phyloP scores from a whole-genome alignment of 2,888 invertebrate genomes.

The Aricia artaxerxes region DNA sequence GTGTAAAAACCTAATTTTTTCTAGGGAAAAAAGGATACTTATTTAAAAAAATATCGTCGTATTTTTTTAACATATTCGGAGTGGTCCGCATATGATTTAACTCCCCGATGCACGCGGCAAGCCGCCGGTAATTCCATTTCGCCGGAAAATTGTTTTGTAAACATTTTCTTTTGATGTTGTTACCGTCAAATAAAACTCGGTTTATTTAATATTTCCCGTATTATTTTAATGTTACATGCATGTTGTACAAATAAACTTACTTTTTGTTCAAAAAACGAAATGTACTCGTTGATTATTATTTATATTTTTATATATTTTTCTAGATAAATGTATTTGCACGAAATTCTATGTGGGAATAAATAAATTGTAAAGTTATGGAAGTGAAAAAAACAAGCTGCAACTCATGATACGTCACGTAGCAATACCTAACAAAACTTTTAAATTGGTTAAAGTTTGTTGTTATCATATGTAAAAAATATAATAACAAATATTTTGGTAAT shows the following conservation, averaged over 20 bases:
- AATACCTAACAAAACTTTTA: too few species aligned
- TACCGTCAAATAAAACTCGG: slow-evolving; percentile 38
- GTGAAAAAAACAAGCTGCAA: too few species aligned
- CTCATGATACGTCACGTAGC: too few species aligned
- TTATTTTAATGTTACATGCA: slow-evolving; percentile 11
- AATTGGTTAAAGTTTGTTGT: too few species aligned
- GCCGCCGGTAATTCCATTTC: slow-evolving; percentile 56
- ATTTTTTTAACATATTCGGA: slow-evolving; percentile 36
- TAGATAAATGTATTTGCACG: neutral
- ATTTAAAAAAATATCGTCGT: neutral
- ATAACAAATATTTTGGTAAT: too few species aligned
- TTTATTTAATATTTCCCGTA: slow-evolving; percentile 27
- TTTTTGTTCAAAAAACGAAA: neutral
- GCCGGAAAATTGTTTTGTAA: slow-evolving; percentile 44
- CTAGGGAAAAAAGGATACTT: neutral
- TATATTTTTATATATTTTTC: too few species aligned
- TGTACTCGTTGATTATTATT: neutral
- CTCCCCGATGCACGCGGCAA: slow-evolving; percentile 51
- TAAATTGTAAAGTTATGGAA: too few species aligned
- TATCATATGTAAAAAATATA: too few species aligned
- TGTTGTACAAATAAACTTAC: neutral
- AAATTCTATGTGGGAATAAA: too few species aligned
- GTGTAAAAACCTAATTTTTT: neutral
- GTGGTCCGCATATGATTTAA: slow-evolving; percentile 57
- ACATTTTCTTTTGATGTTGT: slow-evolving; percentile 45